These are phyloP conservation scores for Vicugna pacos DNA, from an alignment of 2,113 vertebrate genomes.

Conservation along the genomic window DNA sequence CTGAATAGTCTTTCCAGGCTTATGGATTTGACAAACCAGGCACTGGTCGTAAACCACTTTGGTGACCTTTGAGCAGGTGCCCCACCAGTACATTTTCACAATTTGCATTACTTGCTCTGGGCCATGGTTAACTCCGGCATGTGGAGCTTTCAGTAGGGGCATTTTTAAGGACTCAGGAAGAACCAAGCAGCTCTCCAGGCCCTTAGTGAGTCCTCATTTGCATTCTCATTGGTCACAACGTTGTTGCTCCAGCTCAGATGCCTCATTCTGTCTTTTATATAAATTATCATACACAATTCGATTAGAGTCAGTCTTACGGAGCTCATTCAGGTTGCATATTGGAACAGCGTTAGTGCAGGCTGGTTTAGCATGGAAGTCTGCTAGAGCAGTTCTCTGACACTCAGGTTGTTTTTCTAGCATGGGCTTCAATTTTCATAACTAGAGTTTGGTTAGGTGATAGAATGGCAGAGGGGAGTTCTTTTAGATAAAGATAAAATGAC, in stretches of 20 bases:
- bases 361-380: background rate
- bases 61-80: too few species aligned
- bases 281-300: background rate
- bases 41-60: too few species aligned
- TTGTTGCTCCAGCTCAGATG: background rate
- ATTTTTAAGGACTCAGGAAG: background rate
- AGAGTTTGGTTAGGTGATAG: background rate
- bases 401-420: background rate
- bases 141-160: background rate
- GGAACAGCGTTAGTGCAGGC: background rate
- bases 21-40: too few species aligned
- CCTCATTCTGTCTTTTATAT: background rate
- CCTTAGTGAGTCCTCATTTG: background rate
- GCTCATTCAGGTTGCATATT: background rate
- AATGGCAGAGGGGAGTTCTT: background rate
- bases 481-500: background rate
- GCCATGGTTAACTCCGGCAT: background rate
- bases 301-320: background rate
- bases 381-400: background rate
- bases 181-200: background rate
- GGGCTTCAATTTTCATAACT: background rate
- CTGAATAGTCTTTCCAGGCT: too few species aligned
- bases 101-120: background rate
- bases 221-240: background rate
- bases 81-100: background rate